phyloP scores from a whole-genome alignment of 1,140 invertebrate genomes.

The Neomicropteryx cornuta region DNA sequence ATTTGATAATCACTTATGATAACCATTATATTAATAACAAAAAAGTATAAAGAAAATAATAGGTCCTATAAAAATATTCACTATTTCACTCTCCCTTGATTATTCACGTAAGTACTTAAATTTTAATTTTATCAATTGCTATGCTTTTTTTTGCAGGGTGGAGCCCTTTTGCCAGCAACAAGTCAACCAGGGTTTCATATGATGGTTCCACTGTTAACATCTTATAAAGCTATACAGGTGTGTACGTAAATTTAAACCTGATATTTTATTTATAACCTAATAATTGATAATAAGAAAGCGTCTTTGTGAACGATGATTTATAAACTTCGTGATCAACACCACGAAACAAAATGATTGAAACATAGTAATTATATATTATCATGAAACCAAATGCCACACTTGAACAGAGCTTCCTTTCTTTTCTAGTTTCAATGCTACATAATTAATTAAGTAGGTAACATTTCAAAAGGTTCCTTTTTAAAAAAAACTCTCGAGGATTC shows the following conservation, averaged over 20 bases:
- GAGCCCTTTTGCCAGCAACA: conserved; percentile 64
- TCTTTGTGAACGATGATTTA: too few species aligned
- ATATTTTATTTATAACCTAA: too few species aligned
- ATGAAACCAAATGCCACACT: too few species aligned
- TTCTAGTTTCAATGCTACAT: conserved; percentile 1
- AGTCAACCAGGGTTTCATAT: conserved; percentile 85
- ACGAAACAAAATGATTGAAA: too few species aligned
- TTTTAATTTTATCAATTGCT: conserved; percentile 3
- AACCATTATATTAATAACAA: conserved; percentile 4
- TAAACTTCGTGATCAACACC: too few species aligned
- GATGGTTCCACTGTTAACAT: conserved; percentile 80
- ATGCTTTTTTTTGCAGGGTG: conserved; percentile 53
- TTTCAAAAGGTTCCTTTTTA: not conserved
- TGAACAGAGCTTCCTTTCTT: too few species aligned
- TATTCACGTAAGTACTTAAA: conserved; percentile 1
- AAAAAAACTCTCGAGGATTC: too few species aligned
- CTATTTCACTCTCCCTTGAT: not conserved
- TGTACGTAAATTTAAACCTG: conserved; percentile 4
- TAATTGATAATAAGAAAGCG: too few species aligned
- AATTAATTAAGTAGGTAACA: conserved; percentile 1
- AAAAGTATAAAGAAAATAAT: not conserved
- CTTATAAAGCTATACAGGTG: conserved; percentile 72
- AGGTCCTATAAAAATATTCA: not conserved
- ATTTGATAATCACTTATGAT: conserved; percentile 1
- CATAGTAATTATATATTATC: too few species aligned